A percentile compares a stretch with the other conserved stretches of the same genome.
Conservation (phyloP, 64 coral and sea anemone species). For the Dendronephthya gigantea region DNA sequence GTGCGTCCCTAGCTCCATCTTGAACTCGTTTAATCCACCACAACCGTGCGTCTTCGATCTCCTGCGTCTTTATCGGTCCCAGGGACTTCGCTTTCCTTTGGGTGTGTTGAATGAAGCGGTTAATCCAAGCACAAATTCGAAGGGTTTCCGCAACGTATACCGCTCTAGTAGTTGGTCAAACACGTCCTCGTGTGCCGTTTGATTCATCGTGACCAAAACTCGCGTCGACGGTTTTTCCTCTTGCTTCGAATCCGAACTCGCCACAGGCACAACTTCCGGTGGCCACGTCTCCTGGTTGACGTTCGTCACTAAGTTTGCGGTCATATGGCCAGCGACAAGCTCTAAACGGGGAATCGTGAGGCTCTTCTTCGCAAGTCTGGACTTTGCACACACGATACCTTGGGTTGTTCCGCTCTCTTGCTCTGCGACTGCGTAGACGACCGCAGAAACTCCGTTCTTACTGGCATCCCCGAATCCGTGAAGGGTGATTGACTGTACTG, state of each 20-base stretch:
- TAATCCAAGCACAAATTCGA: background rate
- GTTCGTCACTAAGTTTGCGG: background rate
- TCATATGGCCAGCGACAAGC: slow-evolving; percentile 6
- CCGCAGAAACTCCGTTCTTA: background rate
- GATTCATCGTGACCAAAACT: background rate
- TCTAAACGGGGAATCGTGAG: background rate
- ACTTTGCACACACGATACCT: no score
- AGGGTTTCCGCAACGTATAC: background rate
- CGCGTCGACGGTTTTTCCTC: background rate
- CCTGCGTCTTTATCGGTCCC: background rate
- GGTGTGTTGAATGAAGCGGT: background rate
- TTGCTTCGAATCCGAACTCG: background rate
- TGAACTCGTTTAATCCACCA: no score
- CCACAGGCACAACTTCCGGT: background rate
- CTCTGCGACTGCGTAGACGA: background rate
- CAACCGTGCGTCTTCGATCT: no score
- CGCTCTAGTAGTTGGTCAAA: background rate
- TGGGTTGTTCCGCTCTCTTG: no score
- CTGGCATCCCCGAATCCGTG: slow-evolving; percentile 1
- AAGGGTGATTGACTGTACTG: background rate
- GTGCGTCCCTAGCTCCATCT: no score
- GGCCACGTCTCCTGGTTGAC: background rate
- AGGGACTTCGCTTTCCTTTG: background rate
- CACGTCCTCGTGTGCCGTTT: background rate
- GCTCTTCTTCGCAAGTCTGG: no score